These are phyloP conservation scores for Otus sunia DNA, from an alignment of 2,113 vertebrate genomes.

Conservation along the genomic window DNA sequence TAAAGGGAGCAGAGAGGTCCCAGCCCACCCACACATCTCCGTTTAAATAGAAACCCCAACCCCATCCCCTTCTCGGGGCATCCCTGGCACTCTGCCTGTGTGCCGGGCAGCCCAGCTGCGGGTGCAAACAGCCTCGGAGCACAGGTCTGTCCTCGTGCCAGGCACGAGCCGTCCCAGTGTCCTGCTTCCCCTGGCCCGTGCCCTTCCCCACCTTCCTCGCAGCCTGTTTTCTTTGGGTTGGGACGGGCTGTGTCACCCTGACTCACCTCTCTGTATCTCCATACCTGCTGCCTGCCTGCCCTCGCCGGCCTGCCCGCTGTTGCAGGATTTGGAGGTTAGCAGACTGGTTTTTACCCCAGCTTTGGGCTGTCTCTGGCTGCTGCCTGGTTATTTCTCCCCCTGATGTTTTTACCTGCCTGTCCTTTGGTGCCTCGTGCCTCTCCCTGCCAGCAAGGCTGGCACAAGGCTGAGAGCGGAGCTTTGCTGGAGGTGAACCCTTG, in stretches of 20 bases:
- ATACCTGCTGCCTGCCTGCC: constrained; percentile 19
- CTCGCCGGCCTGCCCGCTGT: constrained; percentile 36
- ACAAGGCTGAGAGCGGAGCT: background rate
- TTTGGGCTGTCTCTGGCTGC: constrained; percentile 11
- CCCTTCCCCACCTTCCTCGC: background rate
- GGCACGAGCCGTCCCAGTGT: accelerated
- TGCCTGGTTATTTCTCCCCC: background rate
- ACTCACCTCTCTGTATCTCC: constrained; percentile 58
- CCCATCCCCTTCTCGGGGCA: accelerated
- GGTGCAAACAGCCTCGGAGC: background rate
- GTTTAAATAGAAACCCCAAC: background rate
- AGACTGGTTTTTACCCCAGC: constrained; percentile 21
- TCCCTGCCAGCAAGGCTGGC: background rate
- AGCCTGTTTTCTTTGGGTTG: background rate
- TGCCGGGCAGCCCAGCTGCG: background rate
- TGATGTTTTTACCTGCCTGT: background rate
- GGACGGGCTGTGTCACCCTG: background rate
- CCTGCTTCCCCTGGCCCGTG: background rate
- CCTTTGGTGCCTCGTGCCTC: background rate
- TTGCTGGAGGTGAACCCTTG: accelerated
- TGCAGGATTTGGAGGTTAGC: constrained; percentile 82
- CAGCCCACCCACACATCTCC: background rate
- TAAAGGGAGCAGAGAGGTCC: background rate
- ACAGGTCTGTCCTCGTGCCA: accelerated
- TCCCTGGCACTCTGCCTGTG: background rate